phyloP scores from a whole-genome alignment of 2,888 invertebrate genomes.

The Thereva nobilitata region DNA sequence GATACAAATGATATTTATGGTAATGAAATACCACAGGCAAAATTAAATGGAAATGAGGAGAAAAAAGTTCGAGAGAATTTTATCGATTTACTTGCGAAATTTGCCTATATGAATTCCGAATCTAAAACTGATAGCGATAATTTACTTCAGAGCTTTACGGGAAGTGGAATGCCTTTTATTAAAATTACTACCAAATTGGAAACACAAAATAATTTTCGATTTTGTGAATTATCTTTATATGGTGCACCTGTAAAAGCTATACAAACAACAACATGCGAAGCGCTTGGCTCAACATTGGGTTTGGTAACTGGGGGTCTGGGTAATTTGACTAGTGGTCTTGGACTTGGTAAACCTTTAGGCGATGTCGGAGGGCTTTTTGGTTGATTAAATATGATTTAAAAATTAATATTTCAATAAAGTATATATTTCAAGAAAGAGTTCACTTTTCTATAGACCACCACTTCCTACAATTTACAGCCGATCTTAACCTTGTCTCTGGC shows the following conservation, averaged over 20 bases:
- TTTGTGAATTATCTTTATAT: conserved; percentile 54
- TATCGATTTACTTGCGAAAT: conserved; percentile 69
- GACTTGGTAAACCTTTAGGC: conserved; percentile 27
- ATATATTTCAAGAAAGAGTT: too few relatives aligned
- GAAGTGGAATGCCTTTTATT: conserved; percentile 61
- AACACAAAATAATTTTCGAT: conserved; percentile 58
- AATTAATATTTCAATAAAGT: too few relatives aligned
- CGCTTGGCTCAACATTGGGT: conserved; percentile 39
- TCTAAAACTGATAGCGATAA: conserved; percentile 49
- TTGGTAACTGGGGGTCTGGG: conserved; percentile 45
- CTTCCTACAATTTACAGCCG: too few relatives aligned
- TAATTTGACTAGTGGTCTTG: conserved; percentile 40
- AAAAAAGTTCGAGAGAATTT: conserved; percentile 68
- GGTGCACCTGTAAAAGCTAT: conserved; percentile 52
- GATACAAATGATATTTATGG: conserved; percentile 68
- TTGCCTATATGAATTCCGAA: conserved; percentile 59
- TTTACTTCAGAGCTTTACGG: conserved; percentile 56
- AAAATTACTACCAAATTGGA: conserved; percentile 61
- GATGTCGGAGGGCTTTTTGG: conserved; percentile 36
- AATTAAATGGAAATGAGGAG: conserved; percentile 62
- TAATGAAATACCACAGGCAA: conserved; percentile 58
- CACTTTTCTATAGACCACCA: too few relatives aligned
- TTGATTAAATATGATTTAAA: too few relatives aligned
- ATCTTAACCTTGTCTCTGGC: too few relatives aligned
- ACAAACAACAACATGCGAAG: conserved; percentile 50